Conservation (phyloP, 2,113 vertebrate species). For the Oreochromis niloticus region DNA sequence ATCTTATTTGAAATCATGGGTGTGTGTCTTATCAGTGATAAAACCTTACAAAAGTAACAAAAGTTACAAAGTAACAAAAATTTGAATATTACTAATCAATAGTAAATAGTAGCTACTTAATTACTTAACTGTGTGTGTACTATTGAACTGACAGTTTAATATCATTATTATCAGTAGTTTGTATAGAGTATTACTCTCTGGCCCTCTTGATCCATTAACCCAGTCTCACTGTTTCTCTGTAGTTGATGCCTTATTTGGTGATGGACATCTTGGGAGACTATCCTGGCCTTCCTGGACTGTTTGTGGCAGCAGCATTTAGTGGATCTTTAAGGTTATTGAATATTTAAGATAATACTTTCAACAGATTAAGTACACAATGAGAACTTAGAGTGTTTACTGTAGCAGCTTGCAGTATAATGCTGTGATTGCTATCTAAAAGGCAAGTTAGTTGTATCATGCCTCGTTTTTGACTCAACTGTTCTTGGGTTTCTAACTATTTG, state of each 20-base stretch:
- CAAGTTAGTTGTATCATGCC: background rate
- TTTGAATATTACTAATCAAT: background rate
- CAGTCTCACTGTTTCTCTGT: background rate
- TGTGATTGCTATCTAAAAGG: background rate
- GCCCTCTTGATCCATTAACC: background rate
- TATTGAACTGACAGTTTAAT: background rate
- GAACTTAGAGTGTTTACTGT: background rate
- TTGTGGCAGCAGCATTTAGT: conserved; percentile 79
- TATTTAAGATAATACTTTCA: background rate
- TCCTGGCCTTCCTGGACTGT: conserved; percentile 78
- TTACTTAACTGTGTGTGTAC: background rate
- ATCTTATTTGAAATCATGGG: background rate
- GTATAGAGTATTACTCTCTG: background rate
- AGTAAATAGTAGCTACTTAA: background rate
- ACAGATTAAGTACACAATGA: background rate
- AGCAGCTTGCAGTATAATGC: background rate
- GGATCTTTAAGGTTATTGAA: conserved; percentile 75
- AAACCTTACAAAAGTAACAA: background rate
- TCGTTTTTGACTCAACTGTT: rapidly evolving
- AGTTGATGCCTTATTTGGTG: conserved; percentile 80
- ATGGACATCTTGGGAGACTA: conserved; percentile 72
- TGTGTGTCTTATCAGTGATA: background rate
- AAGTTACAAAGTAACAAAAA: background rate
- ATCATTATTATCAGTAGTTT: background rate
- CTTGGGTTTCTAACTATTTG: background rate